A percentile compares a stretch with the other conserved stretches of the same genome.
These are phyloP conservation scores for Austrofundulus limnaeus DNA, from an alignment of 2,113 vertebrate genomes.

Conservation along the genomic window DNA sequence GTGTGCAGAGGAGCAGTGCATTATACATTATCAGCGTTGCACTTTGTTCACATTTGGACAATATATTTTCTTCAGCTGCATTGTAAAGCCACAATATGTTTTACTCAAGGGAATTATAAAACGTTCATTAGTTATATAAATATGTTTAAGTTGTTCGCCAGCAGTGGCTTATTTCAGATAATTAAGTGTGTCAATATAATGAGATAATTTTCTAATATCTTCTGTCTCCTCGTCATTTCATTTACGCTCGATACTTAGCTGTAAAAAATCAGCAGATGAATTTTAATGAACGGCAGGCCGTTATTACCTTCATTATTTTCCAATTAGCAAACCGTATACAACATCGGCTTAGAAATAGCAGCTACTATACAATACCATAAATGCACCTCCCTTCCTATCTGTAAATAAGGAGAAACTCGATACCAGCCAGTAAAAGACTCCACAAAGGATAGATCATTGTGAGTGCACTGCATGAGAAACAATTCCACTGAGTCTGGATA, in stretches of 20 bases:
- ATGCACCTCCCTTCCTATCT: conserved; percentile 53
- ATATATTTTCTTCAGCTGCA: conserved; percentile 18
- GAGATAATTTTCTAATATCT: conserved; percentile 61
- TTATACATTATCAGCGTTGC: neutral
- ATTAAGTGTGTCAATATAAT: conserved; percentile 66
- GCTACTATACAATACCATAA: conserved; percentile 38
- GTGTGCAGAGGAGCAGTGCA: neutral
- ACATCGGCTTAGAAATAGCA: conserved; percentile 52
- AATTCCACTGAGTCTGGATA: conserved; percentile 27
- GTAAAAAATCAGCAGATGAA: conserved; percentile 51
- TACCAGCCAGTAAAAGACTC: conserved; percentile 34
- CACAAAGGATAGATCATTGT: conserved; percentile 38
- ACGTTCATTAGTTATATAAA: conserved; percentile 38
- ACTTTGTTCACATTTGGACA: neutral
- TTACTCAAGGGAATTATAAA: conserved; percentile 39
- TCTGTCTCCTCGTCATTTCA: conserved; percentile 46
- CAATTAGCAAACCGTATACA: conserved; percentile 70
- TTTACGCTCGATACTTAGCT: conserved; percentile 37
- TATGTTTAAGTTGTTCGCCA: conserved; percentile 49
- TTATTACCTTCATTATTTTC: conserved; percentile 78
- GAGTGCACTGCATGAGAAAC: conserved; percentile 41
- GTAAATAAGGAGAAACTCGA: conserved; percentile 63
- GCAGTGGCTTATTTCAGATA: conserved; percentile 38
- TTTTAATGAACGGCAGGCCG: conserved; percentile 71
- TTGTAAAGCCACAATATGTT: conserved; percentile 18